phyloP scores from a whole-genome alignment of 2,797 vertebrate genomes.

The Corythornis leucogaster region DNA sequence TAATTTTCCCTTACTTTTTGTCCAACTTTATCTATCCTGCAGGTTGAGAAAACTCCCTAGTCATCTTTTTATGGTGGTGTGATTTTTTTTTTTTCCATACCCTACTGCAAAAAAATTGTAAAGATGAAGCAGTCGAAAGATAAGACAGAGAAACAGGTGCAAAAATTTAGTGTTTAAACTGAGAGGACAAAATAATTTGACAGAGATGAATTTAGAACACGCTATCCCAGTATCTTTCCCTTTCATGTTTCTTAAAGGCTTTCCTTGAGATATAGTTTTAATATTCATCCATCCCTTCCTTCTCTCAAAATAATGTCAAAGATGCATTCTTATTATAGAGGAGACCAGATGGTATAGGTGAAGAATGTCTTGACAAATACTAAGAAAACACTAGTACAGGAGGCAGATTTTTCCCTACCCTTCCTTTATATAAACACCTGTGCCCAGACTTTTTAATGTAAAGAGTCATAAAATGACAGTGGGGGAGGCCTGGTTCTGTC shows the following conservation, averaged over 20 bases:
- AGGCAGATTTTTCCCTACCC: not conserved
- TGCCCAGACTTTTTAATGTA: not conserved
- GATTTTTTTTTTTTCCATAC: not conserved
- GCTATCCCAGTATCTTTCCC: not conserved
- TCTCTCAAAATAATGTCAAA: not conserved
- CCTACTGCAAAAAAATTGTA: not conserved
- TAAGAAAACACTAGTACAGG: not conserved
- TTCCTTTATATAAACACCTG: slow-evolving; percentile 8
- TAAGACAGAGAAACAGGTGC: not conserved
- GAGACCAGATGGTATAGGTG: not conserved
- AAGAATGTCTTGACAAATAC: slow-evolving; percentile 6
- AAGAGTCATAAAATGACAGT: not conserved
- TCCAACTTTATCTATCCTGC: too few species aligned
- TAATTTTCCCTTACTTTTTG: too few species aligned
- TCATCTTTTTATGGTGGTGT: not conserved
- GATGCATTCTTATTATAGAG: not conserved
- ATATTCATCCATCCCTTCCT: not conserved
- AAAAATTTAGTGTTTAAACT: not conserved
- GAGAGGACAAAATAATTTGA: not conserved
- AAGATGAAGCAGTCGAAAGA: not conserved
- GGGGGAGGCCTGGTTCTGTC: not conserved
- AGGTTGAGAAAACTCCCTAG: not conserved
- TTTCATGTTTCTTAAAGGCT: not conserved
- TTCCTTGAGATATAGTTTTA: not conserved
- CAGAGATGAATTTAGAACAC: not conserved